Evolutionary conservation across 2,797 vertebrate species (phyloP), one percentile per base, ranked within the genome.

Genomic region (Labroides dimidiatus): DNA sequence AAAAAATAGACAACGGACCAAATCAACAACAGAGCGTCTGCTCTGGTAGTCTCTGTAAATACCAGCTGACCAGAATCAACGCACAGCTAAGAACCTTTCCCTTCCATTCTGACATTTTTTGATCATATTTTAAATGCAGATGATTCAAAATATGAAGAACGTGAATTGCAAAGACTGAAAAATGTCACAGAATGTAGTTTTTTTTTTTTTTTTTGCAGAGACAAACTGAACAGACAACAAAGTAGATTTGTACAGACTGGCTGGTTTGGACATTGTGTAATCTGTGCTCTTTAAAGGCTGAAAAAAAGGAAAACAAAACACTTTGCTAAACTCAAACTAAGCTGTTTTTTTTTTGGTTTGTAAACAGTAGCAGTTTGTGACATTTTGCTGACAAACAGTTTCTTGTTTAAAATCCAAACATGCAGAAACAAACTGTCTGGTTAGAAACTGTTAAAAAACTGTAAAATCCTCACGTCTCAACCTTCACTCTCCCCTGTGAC

Each of bases 401-500:
- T 21, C 24, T 10, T 50, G 53, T 24, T 24, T 49, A 8, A 24
- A 49, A 49, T 20, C 21, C 8, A 10, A 9, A 19, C 16, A 14
- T 33, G 43, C 23, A 24, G 47, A 63, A 16, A 64, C 19, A 43
- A 16, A 24, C 33, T 45, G 21, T 10, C 33, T 42, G 47, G 7
- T 53, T 24, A 12, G 24, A 15, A 20, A 20, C 20, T 16, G 17
- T 24, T 10, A 55, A 56, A n/a, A 66, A 72, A 52, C 19, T 7
- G 3, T 7, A 1, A 63, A 67, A 58, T 55, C 58, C 23, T 42
- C n/a, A 49, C 0, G 6, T 2, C 42, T 51, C 23, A 4, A 73
- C 33, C 41, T 58, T 11, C 1, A 13, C 66, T 21, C 49, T 56
- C 14, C 33, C 7, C 10, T 39, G n/a, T 69, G 78, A 87, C 84